Evolutionary conservation across 2,113 vertebrate genomes (phyloP).

Genomic region (Chitala chitala): DNA sequence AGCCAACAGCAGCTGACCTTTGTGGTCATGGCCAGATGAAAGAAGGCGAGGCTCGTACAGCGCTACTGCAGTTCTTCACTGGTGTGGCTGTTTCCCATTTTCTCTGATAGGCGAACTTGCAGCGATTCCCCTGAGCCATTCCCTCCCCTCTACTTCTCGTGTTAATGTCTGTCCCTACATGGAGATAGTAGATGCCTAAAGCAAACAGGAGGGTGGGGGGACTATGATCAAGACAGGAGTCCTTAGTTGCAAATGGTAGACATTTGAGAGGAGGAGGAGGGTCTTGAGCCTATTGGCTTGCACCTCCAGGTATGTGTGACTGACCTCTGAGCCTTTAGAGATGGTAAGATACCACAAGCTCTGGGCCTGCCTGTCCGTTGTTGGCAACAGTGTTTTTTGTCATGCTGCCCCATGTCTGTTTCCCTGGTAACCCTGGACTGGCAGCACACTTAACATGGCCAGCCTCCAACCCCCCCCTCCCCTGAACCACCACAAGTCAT

Average conservation of each 20-base stretch:
- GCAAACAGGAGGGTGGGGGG: neutral
- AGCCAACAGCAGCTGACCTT: neutral
- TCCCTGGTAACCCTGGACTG: neutral
- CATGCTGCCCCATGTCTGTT: neutral
- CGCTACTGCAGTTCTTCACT: neutral
- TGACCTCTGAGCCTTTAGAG: neutral
- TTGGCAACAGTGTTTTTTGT: neutral
- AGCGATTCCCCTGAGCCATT: neutral
- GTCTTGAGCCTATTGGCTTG: neutral
- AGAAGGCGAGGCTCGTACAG: neutral
- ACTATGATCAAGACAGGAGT: neutral
- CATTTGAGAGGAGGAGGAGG: neutral
- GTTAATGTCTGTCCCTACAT: neutral
- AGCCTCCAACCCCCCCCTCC: too few species aligned
- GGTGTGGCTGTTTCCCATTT: neutral
- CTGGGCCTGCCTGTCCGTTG: neutral
- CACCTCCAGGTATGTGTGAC: neutral
- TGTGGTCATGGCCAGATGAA: neutral
- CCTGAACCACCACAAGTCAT: neutral
- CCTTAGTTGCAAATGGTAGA: conserved; percentile 1
- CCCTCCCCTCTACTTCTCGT: too few species aligned
- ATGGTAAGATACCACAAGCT: neutral
- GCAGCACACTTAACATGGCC: conserved; percentile 4
- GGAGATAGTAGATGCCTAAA: neutral
- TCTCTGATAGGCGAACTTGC: neutral